Evolutionary conservation across 1,140 invertebrate species (phyloP).

Genomic region (Mactra quadrangularis): DNA sequence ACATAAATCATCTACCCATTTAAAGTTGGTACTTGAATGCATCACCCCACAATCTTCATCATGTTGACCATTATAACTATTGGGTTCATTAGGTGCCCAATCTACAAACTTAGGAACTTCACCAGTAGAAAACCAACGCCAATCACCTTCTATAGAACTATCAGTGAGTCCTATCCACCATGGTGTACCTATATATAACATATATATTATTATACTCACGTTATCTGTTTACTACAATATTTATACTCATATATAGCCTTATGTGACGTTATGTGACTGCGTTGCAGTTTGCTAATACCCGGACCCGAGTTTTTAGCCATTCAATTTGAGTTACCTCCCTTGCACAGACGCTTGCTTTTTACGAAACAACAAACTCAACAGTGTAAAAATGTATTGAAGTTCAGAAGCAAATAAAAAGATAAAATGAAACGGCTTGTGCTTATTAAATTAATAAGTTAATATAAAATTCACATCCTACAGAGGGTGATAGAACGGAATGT

Average conservation of each 20-base stretch:
- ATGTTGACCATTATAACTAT: background rate
- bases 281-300: too few species aligned
- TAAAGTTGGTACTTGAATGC: background rate
- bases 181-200: background rate
- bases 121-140: background rate
- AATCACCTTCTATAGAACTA: background rate
- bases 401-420: background rate
- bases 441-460: background rate
- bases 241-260: background rate
- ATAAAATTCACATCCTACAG: too few species aligned
- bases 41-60: constrained; percentile 19
- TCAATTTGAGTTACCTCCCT: too few species aligned
- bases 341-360: too few species aligned
- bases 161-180: constrained; percentile 19
- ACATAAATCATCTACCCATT: constrained; percentile 6
- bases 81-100: constrained; percentile 19
- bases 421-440: background rate
- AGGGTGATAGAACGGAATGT: background rate
- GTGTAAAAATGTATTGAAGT: too few species aligned
- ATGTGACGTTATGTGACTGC: background rate
- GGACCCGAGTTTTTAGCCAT: too few species aligned
- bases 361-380: too few species aligned
- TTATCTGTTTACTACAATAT: background rate
- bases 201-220: background rate
- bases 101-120: background rate